phyloP scores from a whole-genome alignment of 1,140 invertebrate genomes.

The Microplitis mediator region DNA sequence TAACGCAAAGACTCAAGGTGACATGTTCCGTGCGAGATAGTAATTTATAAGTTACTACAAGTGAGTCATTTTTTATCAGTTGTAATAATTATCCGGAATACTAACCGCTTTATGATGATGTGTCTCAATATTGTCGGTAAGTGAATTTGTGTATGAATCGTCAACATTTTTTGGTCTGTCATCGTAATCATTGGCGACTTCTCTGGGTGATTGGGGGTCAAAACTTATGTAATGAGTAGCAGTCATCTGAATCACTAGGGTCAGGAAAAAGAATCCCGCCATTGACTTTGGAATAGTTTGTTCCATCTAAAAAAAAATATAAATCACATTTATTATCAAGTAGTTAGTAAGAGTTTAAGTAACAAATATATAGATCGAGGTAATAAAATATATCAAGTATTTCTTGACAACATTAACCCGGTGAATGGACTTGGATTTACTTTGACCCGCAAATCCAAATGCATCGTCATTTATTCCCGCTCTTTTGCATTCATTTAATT shows the following conservation, averaged over 20 bases:
- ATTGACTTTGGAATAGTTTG: background rate
- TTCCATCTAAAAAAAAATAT: slow-evolving; percentile 6
- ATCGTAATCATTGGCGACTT: background rate
- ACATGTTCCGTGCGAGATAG: too few species aligned
- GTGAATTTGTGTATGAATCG: too few species aligned
- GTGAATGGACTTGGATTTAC: background rate
- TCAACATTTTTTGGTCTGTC: background rate
- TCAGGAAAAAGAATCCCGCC: background rate
- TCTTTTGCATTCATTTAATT: background rate
- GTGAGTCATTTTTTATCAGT: too few species aligned
- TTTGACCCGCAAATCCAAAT: slow-evolving; percentile 9
- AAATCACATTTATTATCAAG: background rate
- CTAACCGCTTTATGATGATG: too few species aligned
- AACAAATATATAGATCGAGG: background rate
- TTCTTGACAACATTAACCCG: background rate
- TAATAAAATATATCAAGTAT: background rate
- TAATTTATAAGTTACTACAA: too few species aligned
- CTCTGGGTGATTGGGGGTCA: background rate
- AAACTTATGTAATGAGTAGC: background rate
- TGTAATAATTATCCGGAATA: too few species aligned
- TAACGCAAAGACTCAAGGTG: too few species aligned
- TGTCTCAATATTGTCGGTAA: too few species aligned
- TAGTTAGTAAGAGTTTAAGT: too few species aligned
- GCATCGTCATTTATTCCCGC: background rate
- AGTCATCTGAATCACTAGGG: background rate